Conservation (phyloP, 2,888 invertebrate species). For the Watsonalla binaria region DNA sequence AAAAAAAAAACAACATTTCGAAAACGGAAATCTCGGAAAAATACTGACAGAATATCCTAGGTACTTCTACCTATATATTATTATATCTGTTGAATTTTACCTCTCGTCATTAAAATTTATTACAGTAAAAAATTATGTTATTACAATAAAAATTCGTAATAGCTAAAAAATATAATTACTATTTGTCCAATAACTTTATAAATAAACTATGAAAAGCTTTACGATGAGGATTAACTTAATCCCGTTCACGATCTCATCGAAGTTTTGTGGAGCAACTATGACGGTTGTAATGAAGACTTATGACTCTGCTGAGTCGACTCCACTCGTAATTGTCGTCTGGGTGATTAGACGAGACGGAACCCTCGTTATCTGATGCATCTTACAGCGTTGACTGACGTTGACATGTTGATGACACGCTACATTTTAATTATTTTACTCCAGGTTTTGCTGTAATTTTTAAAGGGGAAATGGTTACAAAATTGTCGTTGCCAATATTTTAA, state of each 20-base stretch:
- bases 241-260: slow-evolving; percentile 42
- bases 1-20: too few relatives aligned
- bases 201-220: slow-evolving; percentile 1
- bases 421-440: neutral
- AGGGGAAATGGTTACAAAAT: neutral
- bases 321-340: slow-evolving; percentile 55
- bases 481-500: too few relatives aligned
- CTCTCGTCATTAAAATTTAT: too few relatives aligned
- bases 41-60: too few relatives aligned
- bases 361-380: slow-evolving; percentile 23
- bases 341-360: slow-evolving; percentile 34
- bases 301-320: slow-evolving; percentile 56
- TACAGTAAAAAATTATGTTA: too few relatives aligned
- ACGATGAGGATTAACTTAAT: slow-evolving; percentile 38
- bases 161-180: too few relatives aligned
- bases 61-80: too few relatives aligned
- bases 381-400: slow-evolving; percentile 15
- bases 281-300: slow-evolving; percentile 71
- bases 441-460: neutral
- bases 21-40: too few relatives aligned
- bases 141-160: too few relatives aligned
- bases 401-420: slow-evolving; percentile 1
- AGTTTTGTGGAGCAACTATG: slow-evolving; percentile 49
- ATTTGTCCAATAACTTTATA: neutral
- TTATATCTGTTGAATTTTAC: too few relatives aligned